Percentiles rank a stretch among this genome's conserved stretches.
Conservation (phyloP, 2,888 invertebrate species). For the Nomada goodeniana region DNA sequence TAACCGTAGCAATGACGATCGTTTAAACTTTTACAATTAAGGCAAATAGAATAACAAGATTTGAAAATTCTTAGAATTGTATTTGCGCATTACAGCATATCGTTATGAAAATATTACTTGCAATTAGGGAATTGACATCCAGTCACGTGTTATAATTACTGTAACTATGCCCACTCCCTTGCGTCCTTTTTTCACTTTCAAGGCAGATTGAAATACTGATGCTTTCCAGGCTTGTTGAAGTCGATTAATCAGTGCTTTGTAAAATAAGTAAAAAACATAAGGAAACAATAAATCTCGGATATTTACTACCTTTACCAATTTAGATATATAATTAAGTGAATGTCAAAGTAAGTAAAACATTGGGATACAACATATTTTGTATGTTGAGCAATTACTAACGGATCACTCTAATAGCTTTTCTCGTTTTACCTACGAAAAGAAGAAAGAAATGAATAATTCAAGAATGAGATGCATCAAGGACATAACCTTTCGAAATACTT, state of each 20-base stretch:
- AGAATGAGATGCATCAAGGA: background rate
- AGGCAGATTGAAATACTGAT: constrained; percentile 16
- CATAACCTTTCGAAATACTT: constrained; percentile 3
- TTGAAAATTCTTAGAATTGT: constrained; percentile 19
- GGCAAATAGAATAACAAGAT: background rate
- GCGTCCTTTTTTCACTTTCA: constrained; percentile 1
- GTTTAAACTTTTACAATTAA: background rate
- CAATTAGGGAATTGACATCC: background rate
- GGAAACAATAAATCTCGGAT: background rate
- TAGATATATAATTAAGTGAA: background rate
- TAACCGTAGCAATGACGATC: constrained; percentile 1
- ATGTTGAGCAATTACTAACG: constrained; percentile 16
- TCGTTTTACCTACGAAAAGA: constrained; percentile 22
- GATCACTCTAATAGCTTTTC: background rate
- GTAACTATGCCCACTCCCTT: constrained; percentile 14
- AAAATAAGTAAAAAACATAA: constrained; percentile 5
- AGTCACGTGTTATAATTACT: constrained; percentile 32
- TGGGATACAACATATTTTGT: constrained; percentile 7
- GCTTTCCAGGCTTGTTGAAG: background rate
- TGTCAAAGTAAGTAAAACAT: constrained; percentile 2
- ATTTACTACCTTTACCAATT: background rate
- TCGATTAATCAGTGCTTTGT: constrained; percentile 9
- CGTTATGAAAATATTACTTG: constrained; percentile 16
- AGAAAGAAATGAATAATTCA: background rate
- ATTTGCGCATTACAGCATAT: background rate